Percentiles rank a stretch among this genome's conserved stretches.
phyloP scores from a whole-genome alignment of 2,888 invertebrate species.

The Trichogramma evanescens region DNA sequence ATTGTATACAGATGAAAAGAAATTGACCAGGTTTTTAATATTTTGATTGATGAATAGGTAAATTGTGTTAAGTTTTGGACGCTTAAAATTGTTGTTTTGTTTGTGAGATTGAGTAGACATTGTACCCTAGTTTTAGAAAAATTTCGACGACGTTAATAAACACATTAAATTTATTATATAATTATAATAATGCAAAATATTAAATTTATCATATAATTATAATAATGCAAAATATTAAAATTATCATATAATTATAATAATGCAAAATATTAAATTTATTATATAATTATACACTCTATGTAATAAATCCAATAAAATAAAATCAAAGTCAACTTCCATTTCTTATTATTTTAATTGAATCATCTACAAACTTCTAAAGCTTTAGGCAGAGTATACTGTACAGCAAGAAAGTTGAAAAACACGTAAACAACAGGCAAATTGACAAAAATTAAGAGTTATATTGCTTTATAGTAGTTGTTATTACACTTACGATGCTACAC shows the following conservation, averaged over 20 bases:
- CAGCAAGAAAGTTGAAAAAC: no score
- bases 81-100: constrained; percentile 16
- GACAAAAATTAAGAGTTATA: no score
- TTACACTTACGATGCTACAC: no score
- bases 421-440: no score
- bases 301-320: constrained; percentile 15
- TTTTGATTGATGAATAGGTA: constrained; percentile 11
- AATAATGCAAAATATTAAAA: constrained; percentile 11
- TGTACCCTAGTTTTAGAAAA: not conserved
- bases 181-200: no score
- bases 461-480: no score
- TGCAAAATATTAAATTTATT: constrained; percentile 5
- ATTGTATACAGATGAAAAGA: constrained; percentile 15
- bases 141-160: constrained; percentile 11
- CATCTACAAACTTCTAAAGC: no score
- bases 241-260: constrained; percentile 9
- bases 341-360: no score
- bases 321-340: not conserved
- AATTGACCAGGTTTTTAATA: constrained; percentile 7
- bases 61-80: constrained; percentile 13
- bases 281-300: constrained; percentile 8
- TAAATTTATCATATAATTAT: constrained; percentile 1
- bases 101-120: no score
- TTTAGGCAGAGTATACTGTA: no score
- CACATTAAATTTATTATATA: constrained; percentile 12